Evolutionary conservation across 2,113 vertebrate species (phyloP).

Genomic region (Taurulus bubalis): DNA sequence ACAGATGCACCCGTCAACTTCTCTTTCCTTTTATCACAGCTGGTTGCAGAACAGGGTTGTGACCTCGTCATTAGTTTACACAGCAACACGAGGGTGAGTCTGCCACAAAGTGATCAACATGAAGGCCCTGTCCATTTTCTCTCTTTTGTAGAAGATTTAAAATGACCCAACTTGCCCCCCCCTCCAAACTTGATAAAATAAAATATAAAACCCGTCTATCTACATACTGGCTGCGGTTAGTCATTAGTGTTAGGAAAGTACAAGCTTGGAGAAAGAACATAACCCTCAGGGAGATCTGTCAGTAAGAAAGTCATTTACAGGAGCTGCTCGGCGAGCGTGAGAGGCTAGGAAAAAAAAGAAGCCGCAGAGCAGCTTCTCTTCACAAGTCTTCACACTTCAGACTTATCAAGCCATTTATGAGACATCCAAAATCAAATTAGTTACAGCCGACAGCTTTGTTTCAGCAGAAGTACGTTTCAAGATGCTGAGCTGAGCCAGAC

Average conservation of each 20-base stretch:
- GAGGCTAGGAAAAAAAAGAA: constrained; percentile 20
- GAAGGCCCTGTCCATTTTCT: background rate
- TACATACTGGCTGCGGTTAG: constrained; percentile 35
- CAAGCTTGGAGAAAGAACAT: constrained; percentile 52
- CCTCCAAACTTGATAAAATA: constrained; percentile 33
- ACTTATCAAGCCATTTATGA: constrained; percentile 62
- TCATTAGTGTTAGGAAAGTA: constrained; percentile 64
- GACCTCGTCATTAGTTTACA: constrained; percentile 34
- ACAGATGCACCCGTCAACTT: background rate
- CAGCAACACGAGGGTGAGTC: constrained; percentile 9
- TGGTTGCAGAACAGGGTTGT: background rate
- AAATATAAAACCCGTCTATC: constrained; percentile 24
- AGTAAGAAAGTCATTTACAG: constrained; percentile 71
- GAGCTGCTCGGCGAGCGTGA: constrained; percentile 50
- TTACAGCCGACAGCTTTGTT: constrained; percentile 72
- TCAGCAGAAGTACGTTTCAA: constrained; percentile 55
- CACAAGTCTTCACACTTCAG: constrained; percentile 61
- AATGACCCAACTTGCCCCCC: constrained; percentile 18
- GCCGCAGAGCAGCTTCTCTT: constrained; percentile 51
- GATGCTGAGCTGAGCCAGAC: constrained; percentile 35
- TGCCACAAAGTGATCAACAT: constrained; percentile 14
- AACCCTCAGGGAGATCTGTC: constrained; percentile 68
- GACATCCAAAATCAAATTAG: constrained; percentile 72
- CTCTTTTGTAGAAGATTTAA: constrained; percentile 15
- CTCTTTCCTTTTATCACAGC: background rate